Evolutionary conservation across 2,113 vertebrate species (phyloP).

Genomic region (Monopterus albus): DNA sequence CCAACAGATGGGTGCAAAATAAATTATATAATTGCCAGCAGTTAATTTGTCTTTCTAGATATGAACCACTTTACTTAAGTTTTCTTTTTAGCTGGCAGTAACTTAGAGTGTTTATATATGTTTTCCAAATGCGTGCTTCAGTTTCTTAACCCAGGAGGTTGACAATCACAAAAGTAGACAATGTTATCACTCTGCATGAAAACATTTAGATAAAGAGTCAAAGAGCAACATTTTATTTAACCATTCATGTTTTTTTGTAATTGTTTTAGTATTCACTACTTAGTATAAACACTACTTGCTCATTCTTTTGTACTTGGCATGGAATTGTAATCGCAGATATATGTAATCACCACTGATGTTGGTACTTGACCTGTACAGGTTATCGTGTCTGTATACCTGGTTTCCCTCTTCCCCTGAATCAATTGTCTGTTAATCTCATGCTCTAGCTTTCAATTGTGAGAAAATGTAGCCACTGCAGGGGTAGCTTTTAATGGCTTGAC

Average conservation of each 20-base stretch:
- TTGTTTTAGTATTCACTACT: constrained; percentile 78
- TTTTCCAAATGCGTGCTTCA: neutral
- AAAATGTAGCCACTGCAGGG: constrained; percentile 77
- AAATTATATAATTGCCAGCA: neutral
- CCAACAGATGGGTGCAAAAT: neutral
- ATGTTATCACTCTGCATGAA: constrained; percentile 57
- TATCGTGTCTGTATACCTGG: constrained; percentile 88
- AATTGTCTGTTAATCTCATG: constrained; percentile 93
- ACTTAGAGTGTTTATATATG: neutral
- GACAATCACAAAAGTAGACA: constrained; percentile 46
- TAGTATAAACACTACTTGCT: constrained; percentile 81
- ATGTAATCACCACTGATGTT: constrained; percentile 76
- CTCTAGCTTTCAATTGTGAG: constrained; percentile 91
- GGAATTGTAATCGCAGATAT: constrained; percentile 78
- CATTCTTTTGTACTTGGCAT: constrained; percentile 80
- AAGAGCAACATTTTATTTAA: constrained; percentile 77
- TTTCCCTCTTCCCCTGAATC: constrained; percentile 88
- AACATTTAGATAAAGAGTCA: constrained; percentile 45
- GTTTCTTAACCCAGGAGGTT: constrained; percentile 19
- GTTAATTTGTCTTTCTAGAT: neutral
- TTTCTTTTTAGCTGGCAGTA: neutral
- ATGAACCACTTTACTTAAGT: neutral
- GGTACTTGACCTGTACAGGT: constrained; percentile 87
- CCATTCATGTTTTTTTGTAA: constrained; percentile 48
- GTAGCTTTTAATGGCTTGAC: constrained; percentile 76